These are phyloP conservation scores for Cercocebus atys DNA, from an alignment of 2,113 vertebrate genomes.

Conservation along the genomic window DNA sequence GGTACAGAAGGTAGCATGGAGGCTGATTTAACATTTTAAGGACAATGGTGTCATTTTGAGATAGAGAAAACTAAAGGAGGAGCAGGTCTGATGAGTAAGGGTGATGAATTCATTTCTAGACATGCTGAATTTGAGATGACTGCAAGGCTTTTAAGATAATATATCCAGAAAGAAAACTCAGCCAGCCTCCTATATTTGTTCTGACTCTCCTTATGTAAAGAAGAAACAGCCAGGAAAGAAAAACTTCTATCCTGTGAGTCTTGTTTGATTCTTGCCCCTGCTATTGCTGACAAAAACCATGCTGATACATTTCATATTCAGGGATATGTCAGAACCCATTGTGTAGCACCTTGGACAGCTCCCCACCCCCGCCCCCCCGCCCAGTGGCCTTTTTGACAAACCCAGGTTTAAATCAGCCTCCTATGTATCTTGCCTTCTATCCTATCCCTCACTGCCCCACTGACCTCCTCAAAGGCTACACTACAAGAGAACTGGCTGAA, in stretches of 20 bases:
- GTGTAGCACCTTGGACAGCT: not conserved
- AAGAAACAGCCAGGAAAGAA: not conserved
- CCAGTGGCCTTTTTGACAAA: accelerated
- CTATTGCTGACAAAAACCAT: not conserved
- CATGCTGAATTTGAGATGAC: not conserved
- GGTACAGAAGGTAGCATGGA: not conserved
- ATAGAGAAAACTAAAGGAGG: not conserved
- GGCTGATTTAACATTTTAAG: not conserved
- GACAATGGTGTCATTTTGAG: not conserved
- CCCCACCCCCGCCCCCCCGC: not conserved
- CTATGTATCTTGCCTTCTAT: not conserved
- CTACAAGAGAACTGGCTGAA: not conserved
- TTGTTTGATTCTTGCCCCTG: not conserved
- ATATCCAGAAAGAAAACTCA: not conserved
- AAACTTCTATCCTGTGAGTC: not conserved
- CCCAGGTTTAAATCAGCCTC: too few relatives aligned
- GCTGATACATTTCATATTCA: not conserved
- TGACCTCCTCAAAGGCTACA: not conserved
- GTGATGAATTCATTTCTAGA: not conserved
- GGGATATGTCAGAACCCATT: accelerated
- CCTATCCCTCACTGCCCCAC: not conserved
- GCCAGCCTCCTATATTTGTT: not conserved
- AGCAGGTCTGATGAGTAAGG: not conserved
- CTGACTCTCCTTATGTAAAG: not conserved
- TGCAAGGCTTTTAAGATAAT: not conserved